phyloP scores from a whole-genome alignment of 2,113 vertebrate species.

The Ceyx cyanopectus region DNA sequence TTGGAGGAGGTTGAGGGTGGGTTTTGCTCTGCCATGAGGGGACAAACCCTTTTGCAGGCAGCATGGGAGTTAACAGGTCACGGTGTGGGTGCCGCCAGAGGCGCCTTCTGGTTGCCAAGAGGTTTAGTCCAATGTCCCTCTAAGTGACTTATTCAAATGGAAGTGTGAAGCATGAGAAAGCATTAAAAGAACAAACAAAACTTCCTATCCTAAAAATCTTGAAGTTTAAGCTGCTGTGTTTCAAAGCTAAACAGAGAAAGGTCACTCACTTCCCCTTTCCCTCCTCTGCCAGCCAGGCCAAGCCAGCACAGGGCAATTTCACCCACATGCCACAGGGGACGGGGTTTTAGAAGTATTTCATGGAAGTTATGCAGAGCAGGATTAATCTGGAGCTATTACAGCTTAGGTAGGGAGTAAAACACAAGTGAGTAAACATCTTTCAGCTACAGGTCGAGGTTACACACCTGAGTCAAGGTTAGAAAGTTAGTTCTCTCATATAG shows the following conservation, averaged over 20 bases:
- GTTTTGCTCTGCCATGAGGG: not conserved
- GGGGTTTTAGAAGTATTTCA: not conserved
- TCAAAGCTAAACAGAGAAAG: not conserved
- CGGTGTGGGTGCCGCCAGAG: accelerated
- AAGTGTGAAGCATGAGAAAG: not conserved
- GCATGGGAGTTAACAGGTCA: not conserved
- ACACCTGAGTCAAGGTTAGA: not conserved
- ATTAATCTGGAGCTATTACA: not conserved
- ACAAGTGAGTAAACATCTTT: not conserved
- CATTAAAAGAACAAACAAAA: not conserved
- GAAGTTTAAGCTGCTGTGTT: not conserved
- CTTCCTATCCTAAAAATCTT: not conserved
- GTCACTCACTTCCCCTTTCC: accelerated
- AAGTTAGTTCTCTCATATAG: not conserved
- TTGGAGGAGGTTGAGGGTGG: accelerated
- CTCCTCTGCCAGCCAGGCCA: accelerated
- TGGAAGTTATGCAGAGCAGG: not conserved
- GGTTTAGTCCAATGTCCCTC: accelerated
- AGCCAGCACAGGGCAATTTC: not conserved
- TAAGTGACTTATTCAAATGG: accelerated
- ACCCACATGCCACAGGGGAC: accelerated
- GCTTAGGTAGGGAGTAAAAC: not conserved
- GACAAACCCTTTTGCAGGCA: not conserved
- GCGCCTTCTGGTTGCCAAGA: accelerated
- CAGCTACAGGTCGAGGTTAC: not conserved